These are phyloP conservation scores for Lordiphosa clarofinis DNA, from an alignment of 1,140 invertebrate genomes.

Conservation along the genomic window DNA sequence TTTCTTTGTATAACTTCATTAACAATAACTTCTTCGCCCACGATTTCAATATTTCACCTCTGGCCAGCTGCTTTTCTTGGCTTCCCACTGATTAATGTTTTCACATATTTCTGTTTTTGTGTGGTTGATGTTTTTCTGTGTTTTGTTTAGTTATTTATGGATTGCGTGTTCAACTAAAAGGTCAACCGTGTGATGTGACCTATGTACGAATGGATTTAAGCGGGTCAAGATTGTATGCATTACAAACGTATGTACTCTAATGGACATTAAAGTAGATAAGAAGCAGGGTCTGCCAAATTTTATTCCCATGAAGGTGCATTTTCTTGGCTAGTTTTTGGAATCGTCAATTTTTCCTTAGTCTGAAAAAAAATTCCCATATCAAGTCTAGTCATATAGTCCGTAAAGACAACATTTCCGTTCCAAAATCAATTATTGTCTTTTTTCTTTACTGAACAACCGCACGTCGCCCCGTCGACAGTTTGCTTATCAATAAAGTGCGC, in stretches of 20 bases:
- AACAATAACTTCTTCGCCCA: neutral
- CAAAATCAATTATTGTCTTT: too few species aligned
- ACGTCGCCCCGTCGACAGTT: too few species aligned
- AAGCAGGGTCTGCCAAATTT: too few species aligned
- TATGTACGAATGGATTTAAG: neutral
- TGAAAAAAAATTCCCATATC: too few species aligned
- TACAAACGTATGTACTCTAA: neutral
- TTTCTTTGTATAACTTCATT: conserved; percentile 5
- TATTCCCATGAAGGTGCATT: too few species aligned
- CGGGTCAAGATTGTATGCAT: neutral
- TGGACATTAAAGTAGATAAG: too few species aligned
- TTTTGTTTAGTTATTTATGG: conserved; percentile 3
- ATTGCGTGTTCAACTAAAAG: conserved; percentile 3
- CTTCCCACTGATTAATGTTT: neutral
- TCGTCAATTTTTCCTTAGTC: too few species aligned
- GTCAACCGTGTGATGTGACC: neutral
- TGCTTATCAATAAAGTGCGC: too few species aligned
- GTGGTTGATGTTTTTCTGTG: neutral
- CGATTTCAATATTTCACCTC: neutral
- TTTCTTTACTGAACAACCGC: too few species aligned
- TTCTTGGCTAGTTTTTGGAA: too few species aligned
- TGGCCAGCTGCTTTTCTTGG: neutral
- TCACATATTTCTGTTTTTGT: neutral
- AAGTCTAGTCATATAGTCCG: too few species aligned
- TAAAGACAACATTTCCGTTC: too few species aligned